Conservation (phyloP, 2,888 invertebrate genomes). For the Ecdyonurus torrentis region DNA sequence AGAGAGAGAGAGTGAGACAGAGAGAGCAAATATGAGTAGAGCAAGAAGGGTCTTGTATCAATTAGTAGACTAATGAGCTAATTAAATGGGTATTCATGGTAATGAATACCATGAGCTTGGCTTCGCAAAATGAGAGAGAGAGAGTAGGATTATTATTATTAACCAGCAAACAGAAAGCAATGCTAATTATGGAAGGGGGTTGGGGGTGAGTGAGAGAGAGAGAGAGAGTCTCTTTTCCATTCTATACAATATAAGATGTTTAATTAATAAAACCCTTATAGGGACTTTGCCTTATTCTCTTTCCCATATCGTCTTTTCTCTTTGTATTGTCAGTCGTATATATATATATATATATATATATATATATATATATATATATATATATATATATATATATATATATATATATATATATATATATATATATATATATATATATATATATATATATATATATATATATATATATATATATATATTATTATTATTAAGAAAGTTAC, state of each 20-base stretch:
- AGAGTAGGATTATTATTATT: background rate
- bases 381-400: too few species aligned
- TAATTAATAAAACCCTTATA: background rate
- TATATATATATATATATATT: too few species aligned
- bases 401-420: too few species aligned
- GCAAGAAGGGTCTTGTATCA: slow-evolving; percentile 21
- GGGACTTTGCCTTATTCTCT: background rate
- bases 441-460: too few species aligned
- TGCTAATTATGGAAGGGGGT: background rate
- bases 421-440: too few species aligned
- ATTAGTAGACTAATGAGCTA: slow-evolving; percentile 35
- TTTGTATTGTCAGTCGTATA: background rate
- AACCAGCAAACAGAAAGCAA: background rate
- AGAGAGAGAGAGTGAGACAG: background rate
- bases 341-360: too few species aligned
- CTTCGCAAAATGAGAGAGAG: background rate
- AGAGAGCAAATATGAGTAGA: background rate
- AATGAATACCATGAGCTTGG: slow-evolving; percentile 24
- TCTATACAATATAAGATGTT: background rate
- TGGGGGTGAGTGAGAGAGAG: too few species aligned
- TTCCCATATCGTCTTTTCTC: background rate
- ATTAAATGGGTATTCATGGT: slow-evolving; percentile 33
- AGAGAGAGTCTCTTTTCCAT: too few species aligned
- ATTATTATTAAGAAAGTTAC: too few species aligned
- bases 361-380: too few species aligned